These are phyloP conservation scores for Tychaedon coryphoeus DNA, from an alignment of 2,113 vertebrate genomes.

Conservation along the genomic window DNA sequence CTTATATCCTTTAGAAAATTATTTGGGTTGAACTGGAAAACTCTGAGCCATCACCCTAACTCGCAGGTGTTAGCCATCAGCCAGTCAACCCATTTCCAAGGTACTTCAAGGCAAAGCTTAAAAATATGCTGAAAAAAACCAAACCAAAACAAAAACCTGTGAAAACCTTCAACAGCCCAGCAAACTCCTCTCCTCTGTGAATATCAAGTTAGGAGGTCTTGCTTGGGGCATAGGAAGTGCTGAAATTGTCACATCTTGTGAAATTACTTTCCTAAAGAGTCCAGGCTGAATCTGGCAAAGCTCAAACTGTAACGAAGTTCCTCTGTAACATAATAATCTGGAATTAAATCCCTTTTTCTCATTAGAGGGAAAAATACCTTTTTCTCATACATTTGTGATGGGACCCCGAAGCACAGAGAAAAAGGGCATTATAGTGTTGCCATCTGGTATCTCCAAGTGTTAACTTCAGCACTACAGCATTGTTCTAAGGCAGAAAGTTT, in stretches of 20 bases:
- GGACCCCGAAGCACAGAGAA: neutral
- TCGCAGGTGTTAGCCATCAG: neutral
- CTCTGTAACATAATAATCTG: neutral
- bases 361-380: neutral
- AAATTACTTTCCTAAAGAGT: neutral
- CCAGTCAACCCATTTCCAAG: neutral
- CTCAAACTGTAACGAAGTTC: neutral
- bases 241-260: conserved; percentile 16
- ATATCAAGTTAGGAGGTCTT: conserved; percentile 10
- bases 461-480: accelerated
- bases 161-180: neutral
- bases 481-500: neutral
- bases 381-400: neutral
- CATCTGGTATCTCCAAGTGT: neutral
- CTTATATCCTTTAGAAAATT: neutral
- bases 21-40: neutral
- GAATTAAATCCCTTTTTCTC: neutral
- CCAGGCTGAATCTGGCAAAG: neutral
- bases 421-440: neutral
- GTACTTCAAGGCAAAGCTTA: neutral
- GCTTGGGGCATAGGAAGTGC: neutral
- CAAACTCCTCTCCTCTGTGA: neutral
- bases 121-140: neutral
- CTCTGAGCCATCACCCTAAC: neutral
- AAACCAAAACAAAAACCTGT: neutral